Percentiles rank a stretch among this genome's conserved stretches.
Conservation (phyloP, 2,113 vertebrate genomes). For the Cynopterus brachyotis region DNA sequence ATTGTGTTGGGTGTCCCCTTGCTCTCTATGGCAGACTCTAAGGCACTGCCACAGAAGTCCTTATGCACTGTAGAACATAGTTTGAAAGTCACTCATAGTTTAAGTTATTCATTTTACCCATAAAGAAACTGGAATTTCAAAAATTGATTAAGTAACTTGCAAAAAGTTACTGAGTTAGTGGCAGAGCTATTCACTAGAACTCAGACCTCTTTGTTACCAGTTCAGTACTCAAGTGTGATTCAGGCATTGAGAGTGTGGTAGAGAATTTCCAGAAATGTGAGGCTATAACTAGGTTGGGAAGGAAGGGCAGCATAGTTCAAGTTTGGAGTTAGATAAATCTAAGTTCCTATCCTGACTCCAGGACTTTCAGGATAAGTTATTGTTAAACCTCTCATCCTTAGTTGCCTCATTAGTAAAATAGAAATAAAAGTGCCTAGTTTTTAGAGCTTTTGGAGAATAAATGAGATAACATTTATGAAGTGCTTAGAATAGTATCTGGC, state of each 20-base stretch:
- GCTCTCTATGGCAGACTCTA: not conserved
- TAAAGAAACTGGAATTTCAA: not conserved
- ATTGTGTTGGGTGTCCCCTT: not conserved
- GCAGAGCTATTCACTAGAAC: not conserved
- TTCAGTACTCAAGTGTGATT: not conserved
- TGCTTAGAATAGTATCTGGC: not conserved
- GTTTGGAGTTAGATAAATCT: not conserved
- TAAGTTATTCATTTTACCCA: not conserved
- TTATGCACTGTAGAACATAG: not conserved
- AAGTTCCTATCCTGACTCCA: not conserved
- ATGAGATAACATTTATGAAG: not conserved
- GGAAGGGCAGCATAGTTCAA: not conserved
- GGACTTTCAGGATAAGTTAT: not conserved
- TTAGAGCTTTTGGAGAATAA: not conserved
- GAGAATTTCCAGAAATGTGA: not conserved
- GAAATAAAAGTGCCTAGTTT: slow-evolving; percentile 37
- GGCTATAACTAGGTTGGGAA: not conserved
- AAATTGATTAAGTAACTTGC: not conserved
- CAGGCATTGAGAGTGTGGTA: not conserved
- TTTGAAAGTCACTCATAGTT: not conserved
- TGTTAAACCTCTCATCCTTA: not conserved
- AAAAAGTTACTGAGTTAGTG: not conserved
- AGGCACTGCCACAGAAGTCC: not conserved
- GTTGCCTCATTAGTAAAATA: not conserved
- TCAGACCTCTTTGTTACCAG: not conserved